Evolutionary conservation across 2,113 vertebrate species (phyloP), one percentile per base, ranked within the genome.

Genomic region (Platycercus adscitus): DNA sequence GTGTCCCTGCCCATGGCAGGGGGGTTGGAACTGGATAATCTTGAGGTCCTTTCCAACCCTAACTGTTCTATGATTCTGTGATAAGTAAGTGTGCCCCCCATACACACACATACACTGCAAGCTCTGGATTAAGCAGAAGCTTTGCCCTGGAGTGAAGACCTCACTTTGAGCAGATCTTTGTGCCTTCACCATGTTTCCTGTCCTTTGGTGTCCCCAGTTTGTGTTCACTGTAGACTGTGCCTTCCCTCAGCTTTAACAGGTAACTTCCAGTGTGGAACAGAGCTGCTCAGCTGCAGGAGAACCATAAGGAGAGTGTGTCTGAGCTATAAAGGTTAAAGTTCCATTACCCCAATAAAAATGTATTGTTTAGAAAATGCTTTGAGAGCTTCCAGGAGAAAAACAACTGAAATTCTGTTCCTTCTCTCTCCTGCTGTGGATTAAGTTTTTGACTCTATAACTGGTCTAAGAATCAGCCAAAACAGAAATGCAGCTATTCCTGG

Each of bases 141-240:
- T 41, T 46, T 0, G 0, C 24, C 9, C 60, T 29, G 19, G 13
- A 29, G 52, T 23, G 35, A 17, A n/a, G 41, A 3, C 5, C 37
- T 23, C 1, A 0, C 13, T 37, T 53, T 6, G 66, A 20, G 24
- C n/a, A 21, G 16, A 7, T 9, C 31, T 13, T 7, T 2, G 3
- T 6, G 29, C 6, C 52, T 29, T 35, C 4, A 10, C 28, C 4
- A 0, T 2, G 1, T 65, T 13, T 17, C 44, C 44, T 44, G 20
- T 33, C 52, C 23, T 53, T 17, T 4, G 26, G 23, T 17, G n/a
- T 11, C 20, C 50, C 39, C 3, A 0, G 3, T 7, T 16, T 17
- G 29, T 53, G 31, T 16, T 75, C 7, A 10, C 72, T 39, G n/a
- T 15, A 68, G 16, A 35, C n/a, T 0, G 3, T 14, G 53, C 3